phyloP scores from a whole-genome alignment of 2,888 invertebrate species.

The Eucera pruinosa region DNA sequence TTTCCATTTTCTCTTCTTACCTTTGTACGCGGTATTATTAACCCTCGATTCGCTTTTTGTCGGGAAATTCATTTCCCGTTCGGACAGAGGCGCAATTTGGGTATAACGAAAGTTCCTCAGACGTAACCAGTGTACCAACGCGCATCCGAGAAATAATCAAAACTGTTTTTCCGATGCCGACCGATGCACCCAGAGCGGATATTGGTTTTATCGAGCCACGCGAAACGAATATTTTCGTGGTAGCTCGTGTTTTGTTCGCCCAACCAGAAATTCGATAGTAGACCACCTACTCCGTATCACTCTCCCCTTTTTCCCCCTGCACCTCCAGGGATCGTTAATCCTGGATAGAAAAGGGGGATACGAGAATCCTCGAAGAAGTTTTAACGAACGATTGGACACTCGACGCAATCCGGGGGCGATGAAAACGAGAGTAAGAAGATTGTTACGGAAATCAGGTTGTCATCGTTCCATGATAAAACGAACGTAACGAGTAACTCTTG shows the following conservation, averaged over 20 bases:
- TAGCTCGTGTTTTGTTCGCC: constrained; percentile 9
- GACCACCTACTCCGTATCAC: neutral
- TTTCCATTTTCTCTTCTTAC: too few relatives aligned
- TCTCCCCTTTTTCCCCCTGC: neutral
- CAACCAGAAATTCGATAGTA: constrained; percentile 37
- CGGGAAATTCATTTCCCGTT: constrained; percentile 28
- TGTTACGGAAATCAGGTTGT: constrained; percentile 12
- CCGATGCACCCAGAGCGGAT: constrained; percentile 47
- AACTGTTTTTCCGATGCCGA: constrained; percentile 51
- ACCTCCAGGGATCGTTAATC: constrained; percentile 22
- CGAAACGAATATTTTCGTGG: constrained; percentile 49
- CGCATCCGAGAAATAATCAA: constrained; percentile 61
- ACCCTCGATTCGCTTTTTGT: neutral
- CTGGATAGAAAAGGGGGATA: neutral
- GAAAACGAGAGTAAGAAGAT: constrained; percentile 23
- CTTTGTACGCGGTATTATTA: neutral
- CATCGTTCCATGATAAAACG: constrained; percentile 15
- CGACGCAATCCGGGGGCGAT: constrained; percentile 16
- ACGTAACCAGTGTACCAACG: constrained; percentile 35
- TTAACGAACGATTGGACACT: constrained; percentile 68
- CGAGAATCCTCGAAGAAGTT: constrained; percentile 66
- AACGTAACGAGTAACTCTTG: constrained; percentile 47
- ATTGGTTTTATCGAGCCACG: constrained; percentile 61
- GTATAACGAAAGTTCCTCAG: constrained; percentile 53
- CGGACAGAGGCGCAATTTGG: constrained; percentile 39